Evolutionary conservation across 2,113 vertebrate species (phyloP), one percentile per base, ranked within the genome.

Genomic region (Physeter macrocephalus): DNA sequence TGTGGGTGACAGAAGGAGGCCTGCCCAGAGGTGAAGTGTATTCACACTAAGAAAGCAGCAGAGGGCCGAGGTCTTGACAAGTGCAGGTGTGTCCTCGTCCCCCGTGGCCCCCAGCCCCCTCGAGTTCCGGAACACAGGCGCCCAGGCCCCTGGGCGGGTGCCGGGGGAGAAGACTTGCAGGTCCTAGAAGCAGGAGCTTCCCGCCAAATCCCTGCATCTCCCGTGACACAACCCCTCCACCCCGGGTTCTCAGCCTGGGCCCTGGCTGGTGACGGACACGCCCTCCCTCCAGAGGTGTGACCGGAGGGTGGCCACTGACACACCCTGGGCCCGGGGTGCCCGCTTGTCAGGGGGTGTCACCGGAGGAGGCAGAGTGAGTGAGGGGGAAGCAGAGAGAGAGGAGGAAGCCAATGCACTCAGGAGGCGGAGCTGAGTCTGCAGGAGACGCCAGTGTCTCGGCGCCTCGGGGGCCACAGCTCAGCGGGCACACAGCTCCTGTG

Each of bases 121-220:
- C 27, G 0, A 9, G 41, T 20, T 75, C 27, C 31, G 72, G 27
- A 31, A 11, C 41, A 75, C 0, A 1, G 72, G 27, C 4, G 18
- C 72, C 41, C 41, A 20, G 43, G 72, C 15, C 27, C 15, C 72
- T 11, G 41, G 27, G 2, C 0, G 0, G 27, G 72, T 75, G 27
- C 41, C 0, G 1, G 15, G 72, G 29, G 17, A 0, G 1, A 5
- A 9, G 29, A 14, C 18, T n/a, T 67, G 17, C 64, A n/a, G 34
- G 15, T 67, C 34, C 8, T 20, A 17, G 15, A 34, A 17, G 31
- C 64, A 67, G 34, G 17, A 67, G 34, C 64, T 67, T 67, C 34
- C 34, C 4, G 34, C 34, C 34, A 31, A 34, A 66, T n/a, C 64
- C 31, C 12, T 31, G 64, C 3, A 0, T 66, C 64, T 66, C 64